Base-by-base conservation (phyloP, 2,113 vertebrate genomes). In the Aphelocoma coerulescens region DNA sequence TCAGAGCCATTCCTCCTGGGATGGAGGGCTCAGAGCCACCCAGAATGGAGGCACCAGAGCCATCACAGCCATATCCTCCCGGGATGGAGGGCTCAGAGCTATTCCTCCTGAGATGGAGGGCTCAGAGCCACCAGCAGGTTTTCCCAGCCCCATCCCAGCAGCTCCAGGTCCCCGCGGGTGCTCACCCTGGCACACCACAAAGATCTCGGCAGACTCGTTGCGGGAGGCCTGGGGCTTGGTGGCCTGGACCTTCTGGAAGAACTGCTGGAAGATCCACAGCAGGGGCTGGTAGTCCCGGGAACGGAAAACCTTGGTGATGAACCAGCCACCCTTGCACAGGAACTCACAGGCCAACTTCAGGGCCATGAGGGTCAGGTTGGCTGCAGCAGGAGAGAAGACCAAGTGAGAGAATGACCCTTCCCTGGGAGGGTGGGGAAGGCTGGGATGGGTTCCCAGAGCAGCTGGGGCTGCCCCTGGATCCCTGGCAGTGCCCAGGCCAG, bases 251-350 rank as follows among this genome's bases (percentile, higher is more conserved):
- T 98, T 99, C 85, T 91, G 98, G 96, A 99, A 99, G 83, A 99
- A 98, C 97, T 99, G 99, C 97, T 99, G 99, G 96, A 99, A 99
- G 96, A 99, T 99, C 99, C 99, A 99, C 7, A 99, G 97, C 8
- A 99, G 98, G 0, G 99, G 98, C 92, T 99, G 99, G 93, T 99
- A 99, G 93, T 99, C 99, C 73, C 99, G 98, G 43, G 99, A 99
- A 52, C 99, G 99, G 94, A 99, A 99, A 13, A 99, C 99, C 94
- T 99, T 99, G 18, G 99, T 99, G 97, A 99, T 98, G 57, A 99
- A 99, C 57, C 98, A 99, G 67, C 99, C 99, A 0, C 99, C 99
- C 92, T 98, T 99, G 71, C 96, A 96, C 75, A 99, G 98, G 95
- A 99, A 99, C 35, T 99, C 99, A 10, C 98, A 99, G 77, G 99